Conservation (phyloP, 2,797 vertebrate genomes). For the Poecilia gillii region DNA sequence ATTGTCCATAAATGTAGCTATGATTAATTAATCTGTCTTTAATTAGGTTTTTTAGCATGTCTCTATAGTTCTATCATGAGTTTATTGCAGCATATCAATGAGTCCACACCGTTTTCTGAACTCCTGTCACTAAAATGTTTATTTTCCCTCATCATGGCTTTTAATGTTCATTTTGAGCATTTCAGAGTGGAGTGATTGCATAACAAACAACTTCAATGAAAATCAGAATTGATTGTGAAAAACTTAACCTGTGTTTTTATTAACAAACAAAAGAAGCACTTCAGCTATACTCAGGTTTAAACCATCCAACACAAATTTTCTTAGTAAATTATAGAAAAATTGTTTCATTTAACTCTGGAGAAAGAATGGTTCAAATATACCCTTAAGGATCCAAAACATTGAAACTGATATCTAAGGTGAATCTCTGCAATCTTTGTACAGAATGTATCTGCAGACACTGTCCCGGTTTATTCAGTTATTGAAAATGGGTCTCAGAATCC, state of each 20-base stretch:
- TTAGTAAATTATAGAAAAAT: not conserved
- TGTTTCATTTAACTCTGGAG: not conserved
- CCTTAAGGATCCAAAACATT: not conserved
- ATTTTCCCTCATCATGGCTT: not conserved
- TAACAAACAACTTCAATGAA: not conserved
- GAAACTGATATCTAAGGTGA: not conserved
- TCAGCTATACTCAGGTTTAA: not conserved
- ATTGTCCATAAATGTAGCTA: conserved; percentile 46
- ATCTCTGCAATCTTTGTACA: not conserved
- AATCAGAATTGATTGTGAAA: not conserved
- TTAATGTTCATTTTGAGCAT: not conserved
- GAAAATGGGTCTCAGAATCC: not conserved
- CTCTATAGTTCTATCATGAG: conserved; percentile 52
- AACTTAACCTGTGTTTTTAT: too few relatives aligned
- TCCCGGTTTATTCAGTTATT: not conserved
- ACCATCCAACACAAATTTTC: not conserved
- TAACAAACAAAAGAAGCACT: too few relatives aligned
- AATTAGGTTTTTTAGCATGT: conserved; percentile 46
- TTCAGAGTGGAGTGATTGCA: not conserved
- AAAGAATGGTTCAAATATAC: not conserved
- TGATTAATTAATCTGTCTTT: conserved; percentile 51
- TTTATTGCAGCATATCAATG: conserved; percentile 66
- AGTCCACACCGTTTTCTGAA: conserved; percentile 32
- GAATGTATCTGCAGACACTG: not conserved
- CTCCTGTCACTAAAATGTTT: not conserved